Percentiles rank a stretch among this genome's conserved stretches.
phyloP scores from a whole-genome alignment of 2,113 vertebrate species.

The Panurus biarmicus region DNA sequence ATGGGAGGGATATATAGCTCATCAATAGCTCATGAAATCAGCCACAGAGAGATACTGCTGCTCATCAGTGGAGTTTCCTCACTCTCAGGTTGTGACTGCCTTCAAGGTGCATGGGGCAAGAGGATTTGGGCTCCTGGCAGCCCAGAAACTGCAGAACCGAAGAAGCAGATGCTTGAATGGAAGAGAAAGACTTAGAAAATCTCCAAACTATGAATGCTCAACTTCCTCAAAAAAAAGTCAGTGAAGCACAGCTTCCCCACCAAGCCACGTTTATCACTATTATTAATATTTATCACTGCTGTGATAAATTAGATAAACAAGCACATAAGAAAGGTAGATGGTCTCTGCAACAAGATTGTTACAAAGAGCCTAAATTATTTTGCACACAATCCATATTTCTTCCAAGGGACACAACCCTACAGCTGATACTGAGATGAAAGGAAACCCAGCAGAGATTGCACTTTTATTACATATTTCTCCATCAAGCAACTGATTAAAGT shows the following conservation, averaged over 20 bases:
- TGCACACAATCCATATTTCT: background rate
- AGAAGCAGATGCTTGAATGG: background rate
- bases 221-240: background rate
- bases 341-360: background rate
- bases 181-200: background rate
- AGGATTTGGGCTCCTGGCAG: background rate
- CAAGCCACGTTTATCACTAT: background rate
- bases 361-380: background rate
- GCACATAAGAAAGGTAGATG: background rate
- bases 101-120: background rate
- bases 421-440: background rate
- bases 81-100: background rate
- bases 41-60: background rate
- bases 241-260: background rate
- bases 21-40: background rate
- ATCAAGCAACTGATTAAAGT: conserved; percentile 22
- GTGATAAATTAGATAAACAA: background rate
- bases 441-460: background rate
- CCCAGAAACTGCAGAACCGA: background rate
- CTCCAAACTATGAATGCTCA: background rate
- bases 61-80: background rate
- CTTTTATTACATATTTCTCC: background rate
- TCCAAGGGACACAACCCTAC: background rate
- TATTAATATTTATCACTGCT: background rate
- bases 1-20: background rate